A percentile compares a stretch with the other conserved stretches of the same genome.
These are phyloP conservation scores for Actias luna DNA, from an alignment of 2,888 invertebrate species.

Conservation along the genomic window DNA sequence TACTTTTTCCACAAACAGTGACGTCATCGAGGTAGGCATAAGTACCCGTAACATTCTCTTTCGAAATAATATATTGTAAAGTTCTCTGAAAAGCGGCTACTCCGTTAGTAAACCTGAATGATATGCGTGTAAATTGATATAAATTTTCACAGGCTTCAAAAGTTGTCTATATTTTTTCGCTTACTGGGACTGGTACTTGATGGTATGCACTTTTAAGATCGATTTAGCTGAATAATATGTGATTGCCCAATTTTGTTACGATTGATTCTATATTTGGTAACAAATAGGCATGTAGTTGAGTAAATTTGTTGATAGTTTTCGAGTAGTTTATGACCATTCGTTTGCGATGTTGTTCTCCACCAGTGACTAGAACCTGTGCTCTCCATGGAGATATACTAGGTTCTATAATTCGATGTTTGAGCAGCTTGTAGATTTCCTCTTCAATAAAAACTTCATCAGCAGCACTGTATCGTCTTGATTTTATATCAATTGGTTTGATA, in stretches of 20 bases:
- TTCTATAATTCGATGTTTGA: neutral
- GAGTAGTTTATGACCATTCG: neutral
- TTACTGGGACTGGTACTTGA: too few relatives aligned
- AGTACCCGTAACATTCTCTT: conserved; percentile 20
- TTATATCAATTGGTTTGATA: conserved; percentile 1
- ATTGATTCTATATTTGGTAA: neutral
- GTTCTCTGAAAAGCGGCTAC: too few relatives aligned
- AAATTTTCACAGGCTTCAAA: too few relatives aligned
- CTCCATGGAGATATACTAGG: neutral
- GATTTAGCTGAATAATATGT: too few relatives aligned
- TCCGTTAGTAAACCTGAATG: too few relatives aligned
- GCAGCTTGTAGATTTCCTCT: neutral
- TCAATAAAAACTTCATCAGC: neutral
- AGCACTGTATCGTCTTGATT: neutral
- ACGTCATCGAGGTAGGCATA: conserved; percentile 29
- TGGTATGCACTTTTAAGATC: too few relatives aligned
- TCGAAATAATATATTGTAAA: conserved; percentile 20
- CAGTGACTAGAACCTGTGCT: neutral
- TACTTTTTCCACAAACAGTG: conserved; percentile 23
- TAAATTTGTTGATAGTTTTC: conserved; percentile 3
- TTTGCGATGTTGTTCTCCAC: neutral
- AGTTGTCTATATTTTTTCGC: too few relatives aligned
- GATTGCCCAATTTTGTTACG: too few relatives aligned
- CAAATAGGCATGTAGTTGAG: neutral
- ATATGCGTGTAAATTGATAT: too few relatives aligned